Conservation (phyloP, 2,888 invertebrate species). For the Halictus ligatus region DNA sequence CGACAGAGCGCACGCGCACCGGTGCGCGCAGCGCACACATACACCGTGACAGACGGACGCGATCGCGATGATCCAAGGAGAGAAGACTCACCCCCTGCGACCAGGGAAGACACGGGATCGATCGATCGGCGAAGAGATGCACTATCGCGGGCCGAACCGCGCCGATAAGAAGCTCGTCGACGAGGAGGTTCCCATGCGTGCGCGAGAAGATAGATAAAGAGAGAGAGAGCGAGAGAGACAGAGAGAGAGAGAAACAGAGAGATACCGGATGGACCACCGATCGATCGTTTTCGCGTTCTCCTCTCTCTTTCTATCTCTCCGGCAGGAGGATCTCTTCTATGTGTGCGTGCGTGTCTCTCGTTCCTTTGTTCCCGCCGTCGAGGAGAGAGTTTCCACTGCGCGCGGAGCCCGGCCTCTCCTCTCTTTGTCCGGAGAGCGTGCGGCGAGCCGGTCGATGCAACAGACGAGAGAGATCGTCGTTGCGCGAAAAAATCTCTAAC, state of each 20-base stretch:
- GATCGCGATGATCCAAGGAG: background rate
- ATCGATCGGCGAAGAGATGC: background rate
- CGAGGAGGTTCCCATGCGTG: background rate
- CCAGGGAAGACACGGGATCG: background rate
- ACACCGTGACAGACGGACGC: no score
- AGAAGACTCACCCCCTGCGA: conserved; percentile 2
- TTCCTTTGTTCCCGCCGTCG: conserved; percentile 62
- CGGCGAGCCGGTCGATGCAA: no score
- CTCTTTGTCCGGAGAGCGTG: conserved; percentile 31
- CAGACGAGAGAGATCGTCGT: background rate
- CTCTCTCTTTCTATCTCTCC: conserved; percentile 1
- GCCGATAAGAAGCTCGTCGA: background rate
- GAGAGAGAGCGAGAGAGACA: background rate
- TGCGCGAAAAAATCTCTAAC: conserved; percentile 28
- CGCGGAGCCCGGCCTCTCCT: background rate
- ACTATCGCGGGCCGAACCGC: background rate
- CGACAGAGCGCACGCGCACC: background rate
- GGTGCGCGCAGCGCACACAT: no score
- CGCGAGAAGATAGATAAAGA: background rate
- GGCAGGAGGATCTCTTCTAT: background rate
- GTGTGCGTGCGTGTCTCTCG: background rate
- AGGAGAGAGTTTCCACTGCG: conserved; percentile 5
- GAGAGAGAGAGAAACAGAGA: background rate
- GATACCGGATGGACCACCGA: background rate
- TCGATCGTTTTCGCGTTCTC: background rate